phyloP scores from a whole-genome alignment of 2,888 invertebrate genomes.

The Pammene aurita region DNA sequence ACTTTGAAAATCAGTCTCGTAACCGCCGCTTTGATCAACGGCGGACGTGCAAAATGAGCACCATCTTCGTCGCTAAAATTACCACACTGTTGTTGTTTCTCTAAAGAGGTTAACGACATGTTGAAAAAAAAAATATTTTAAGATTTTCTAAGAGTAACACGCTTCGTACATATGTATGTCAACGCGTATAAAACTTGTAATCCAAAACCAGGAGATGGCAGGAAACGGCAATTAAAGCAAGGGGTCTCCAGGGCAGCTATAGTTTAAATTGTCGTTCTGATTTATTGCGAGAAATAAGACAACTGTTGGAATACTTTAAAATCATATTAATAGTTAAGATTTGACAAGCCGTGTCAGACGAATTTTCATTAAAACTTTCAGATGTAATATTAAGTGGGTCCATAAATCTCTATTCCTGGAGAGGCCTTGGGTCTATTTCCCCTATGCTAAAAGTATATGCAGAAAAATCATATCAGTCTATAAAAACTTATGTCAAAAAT shows the following conservation, averaged over 20 bases:
- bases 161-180: constrained; percentile 65
- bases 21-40: constrained; percentile 70
- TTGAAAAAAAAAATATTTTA: constrained; percentile 46
- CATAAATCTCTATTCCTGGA: too few relatives aligned
- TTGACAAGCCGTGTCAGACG: background rate
- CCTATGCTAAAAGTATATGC: too few relatives aligned
- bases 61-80: constrained; percentile 70
- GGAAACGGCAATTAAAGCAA: constrained; percentile 66
- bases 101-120: constrained; percentile 70
- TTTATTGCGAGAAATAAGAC: constrained; percentile 13
- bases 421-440: too few relatives aligned
- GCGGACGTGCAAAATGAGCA: constrained; percentile 65
- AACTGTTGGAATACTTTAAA: constrained; percentile 13
- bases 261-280: constrained; percentile 44
- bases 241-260: constrained; percentile 60
- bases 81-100: constrained; percentile 56
- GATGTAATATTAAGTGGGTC: constrained; percentile 9
- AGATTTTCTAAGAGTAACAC: constrained; percentile 63
- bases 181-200: constrained; percentile 61
- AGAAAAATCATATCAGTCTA: too few relatives aligned
- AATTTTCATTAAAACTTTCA: constrained; percentile 7
- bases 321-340: constrained; percentile 2
- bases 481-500: too few relatives aligned
- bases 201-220: constrained; percentile 57
- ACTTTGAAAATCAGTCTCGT: constrained; percentile 62